Conservation (phyloP, 2,113 vertebrate genomes). For the Bujurquina vittata region DNA sequence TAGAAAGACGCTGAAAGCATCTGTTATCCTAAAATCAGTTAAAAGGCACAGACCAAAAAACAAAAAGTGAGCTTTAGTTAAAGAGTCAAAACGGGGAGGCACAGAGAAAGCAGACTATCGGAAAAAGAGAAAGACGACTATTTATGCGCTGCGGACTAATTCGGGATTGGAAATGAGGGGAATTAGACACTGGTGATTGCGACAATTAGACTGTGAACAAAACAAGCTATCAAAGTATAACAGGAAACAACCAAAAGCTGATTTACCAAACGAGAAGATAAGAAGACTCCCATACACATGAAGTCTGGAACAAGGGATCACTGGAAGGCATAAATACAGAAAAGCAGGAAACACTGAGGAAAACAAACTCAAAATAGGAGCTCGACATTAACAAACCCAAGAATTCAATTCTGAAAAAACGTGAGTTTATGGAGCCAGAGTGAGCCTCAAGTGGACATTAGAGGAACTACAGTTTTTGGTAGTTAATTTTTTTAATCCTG, state of each 20-base stretch:
- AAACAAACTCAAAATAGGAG: not conserved
- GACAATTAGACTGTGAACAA: not conserved
- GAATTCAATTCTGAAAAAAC: not conserved
- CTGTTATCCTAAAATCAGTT: not conserved
- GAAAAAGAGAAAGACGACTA: not conserved
- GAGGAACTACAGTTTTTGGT: not conserved
- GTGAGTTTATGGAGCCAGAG: not conserved
- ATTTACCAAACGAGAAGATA: no score
- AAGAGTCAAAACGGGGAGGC: not conserved
- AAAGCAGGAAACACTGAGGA: not conserved
- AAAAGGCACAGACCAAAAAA: not conserved
- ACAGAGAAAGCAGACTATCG: not conserved
- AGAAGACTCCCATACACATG: no score
- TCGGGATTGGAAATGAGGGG: not conserved
- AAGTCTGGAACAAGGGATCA: no score
- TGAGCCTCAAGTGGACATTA: not conserved
- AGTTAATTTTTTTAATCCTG: not conserved
- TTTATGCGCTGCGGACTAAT: not conserved
- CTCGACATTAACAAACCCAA: not conserved
- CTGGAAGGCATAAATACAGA: no score
- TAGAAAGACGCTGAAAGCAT: not conserved
- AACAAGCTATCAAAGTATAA: no score
- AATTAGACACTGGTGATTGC: not conserved
- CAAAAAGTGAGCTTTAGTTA: not conserved
- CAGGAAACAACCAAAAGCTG: no score